phyloP scores from a whole-genome alignment of 1,140 invertebrate species.

The Tyrophagus putrescentiae region DNA sequence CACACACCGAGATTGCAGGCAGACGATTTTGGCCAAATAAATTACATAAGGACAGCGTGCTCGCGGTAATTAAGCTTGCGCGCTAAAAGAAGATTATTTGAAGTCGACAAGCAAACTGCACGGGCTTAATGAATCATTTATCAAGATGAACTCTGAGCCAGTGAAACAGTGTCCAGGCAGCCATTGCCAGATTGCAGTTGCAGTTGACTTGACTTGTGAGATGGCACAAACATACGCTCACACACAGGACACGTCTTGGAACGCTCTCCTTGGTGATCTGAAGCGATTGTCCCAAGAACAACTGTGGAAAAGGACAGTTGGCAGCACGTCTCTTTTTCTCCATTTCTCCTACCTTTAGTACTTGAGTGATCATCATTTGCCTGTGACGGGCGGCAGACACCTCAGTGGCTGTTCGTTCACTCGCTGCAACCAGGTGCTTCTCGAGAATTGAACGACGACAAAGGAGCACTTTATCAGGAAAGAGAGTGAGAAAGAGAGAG shows the following conservation, averaged over 20 bases:
- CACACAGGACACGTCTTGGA: conserved; percentile 3
- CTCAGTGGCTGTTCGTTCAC: not conserved
- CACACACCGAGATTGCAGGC: not conserved
- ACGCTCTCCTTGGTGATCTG: not conserved
- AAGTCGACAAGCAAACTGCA: not conserved
- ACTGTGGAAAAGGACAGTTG: no score
- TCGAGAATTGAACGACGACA: conserved; percentile 1
- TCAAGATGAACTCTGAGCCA: conserved; percentile 9
- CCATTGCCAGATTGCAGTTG: no score
- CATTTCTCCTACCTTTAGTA: no score
- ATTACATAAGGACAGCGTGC: conserved; percentile 4
- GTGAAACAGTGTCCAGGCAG: not conserved
- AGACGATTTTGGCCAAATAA: conserved; percentile 9
- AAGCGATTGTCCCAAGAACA: not conserved
- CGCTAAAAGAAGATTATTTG: not conserved
- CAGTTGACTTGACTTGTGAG: no score
- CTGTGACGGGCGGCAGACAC: not conserved
- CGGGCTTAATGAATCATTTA: conserved; percentile 13
- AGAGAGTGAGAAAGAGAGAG: no score
- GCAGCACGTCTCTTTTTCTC: conserved; percentile 1
- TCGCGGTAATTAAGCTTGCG: conserved; percentile 4
- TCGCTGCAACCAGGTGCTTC: conserved; percentile 8
- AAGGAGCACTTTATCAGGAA: not conserved
- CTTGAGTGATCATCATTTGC: no score
- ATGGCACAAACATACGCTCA: not conserved